A percentile compares a stretch with the other conserved stretches of the same genome.
Conservation (phyloP, 1,140 invertebrate species). For the Heterodera schachtii region DNA sequence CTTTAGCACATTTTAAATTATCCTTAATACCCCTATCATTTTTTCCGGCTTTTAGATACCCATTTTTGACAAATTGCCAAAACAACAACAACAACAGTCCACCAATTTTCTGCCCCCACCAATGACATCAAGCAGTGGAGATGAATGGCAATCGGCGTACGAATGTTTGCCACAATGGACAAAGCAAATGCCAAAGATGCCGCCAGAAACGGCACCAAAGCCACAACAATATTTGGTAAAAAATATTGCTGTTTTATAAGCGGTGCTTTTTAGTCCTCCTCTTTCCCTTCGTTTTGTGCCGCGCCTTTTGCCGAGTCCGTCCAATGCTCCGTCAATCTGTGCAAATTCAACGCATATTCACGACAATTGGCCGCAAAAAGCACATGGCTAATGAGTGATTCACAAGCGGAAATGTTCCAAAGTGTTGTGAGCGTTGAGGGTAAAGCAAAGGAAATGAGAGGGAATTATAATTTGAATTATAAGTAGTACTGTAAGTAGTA, state of each 20-base stretch:
- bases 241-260: no score
- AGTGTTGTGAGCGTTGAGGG: background rate
- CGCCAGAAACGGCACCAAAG: background rate
- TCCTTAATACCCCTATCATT: no score
- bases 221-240: background rate
- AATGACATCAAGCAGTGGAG: conserved; percentile 18
- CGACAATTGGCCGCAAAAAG: conserved; percentile 8
- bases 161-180: conserved; percentile 11
- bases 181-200: background rate
- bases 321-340: background rate
- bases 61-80: no score
- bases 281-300: background rate
- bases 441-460: background rate
- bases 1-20: no score
- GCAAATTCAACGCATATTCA: conserved; percentile 1
- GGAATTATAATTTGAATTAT: no score
- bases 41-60: no score
- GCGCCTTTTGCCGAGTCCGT: background rate
- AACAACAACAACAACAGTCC: no score
- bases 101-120: background rate
- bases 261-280: background rate
- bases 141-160: conserved; percentile 31
- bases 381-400: background rate
- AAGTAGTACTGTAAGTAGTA: no score
- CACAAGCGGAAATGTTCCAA: conserved; percentile 5